Evolutionary conservation across 2,113 vertebrate genomes (phyloP).

Genomic region (Halcyon malimbica): DNA sequence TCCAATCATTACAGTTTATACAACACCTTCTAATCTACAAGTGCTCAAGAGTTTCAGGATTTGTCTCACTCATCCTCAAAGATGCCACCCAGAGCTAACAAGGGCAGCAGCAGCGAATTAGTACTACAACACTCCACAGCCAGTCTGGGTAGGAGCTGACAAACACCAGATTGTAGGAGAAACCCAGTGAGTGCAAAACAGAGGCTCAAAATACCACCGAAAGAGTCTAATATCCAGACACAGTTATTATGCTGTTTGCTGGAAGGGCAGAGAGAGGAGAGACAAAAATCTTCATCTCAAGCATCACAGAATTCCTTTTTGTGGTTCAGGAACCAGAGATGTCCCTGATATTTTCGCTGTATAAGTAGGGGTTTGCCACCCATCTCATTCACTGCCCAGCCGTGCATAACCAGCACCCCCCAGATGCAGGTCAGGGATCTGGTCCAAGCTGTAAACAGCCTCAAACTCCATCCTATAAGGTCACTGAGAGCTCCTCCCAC

Average conservation of each 20-base stretch:
- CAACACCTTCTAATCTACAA: not conserved
- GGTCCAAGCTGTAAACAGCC: not conserved
- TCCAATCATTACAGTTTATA: not conserved
- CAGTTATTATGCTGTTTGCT: accelerated
- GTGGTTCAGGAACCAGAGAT: not conserved
- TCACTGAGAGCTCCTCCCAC: not conserved
- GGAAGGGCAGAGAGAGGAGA: not conserved
- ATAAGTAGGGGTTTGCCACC: not conserved
- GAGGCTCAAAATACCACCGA: not conserved
- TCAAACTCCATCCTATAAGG: not conserved
- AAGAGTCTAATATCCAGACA: not conserved
- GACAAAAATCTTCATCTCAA: not conserved
- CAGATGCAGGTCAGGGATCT: not conserved
- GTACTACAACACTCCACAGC: not conserved
- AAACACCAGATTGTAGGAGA: not conserved
- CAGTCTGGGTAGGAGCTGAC: not conserved
- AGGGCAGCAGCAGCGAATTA: not conserved
- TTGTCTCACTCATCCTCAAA: not conserved
- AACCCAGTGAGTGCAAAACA: not conserved
- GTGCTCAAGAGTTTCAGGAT: not conserved
- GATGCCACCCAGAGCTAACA: not conserved
- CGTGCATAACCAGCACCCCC: accelerated
- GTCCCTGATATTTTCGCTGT: too few species aligned
- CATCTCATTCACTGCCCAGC: not conserved
- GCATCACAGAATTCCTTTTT: not conserved